Base-by-base conservation (phyloP, 2,888 invertebrate genomes). In the Drosophila helvetica region DNA sequence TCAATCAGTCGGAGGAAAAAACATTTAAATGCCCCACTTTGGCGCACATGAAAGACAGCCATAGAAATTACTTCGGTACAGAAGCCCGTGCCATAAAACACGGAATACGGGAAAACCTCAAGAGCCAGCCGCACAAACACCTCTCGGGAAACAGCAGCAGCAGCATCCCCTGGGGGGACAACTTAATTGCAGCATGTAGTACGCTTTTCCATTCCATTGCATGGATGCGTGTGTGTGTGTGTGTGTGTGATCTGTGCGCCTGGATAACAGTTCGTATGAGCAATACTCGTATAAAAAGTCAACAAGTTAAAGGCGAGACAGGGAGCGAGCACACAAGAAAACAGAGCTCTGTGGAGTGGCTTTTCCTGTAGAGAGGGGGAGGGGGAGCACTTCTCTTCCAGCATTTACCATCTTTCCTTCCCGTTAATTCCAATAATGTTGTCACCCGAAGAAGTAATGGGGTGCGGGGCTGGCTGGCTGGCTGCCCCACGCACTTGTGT, bases 251-350 rank as follows among this genome's bases (percentile, higher is more conserved):
- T 43, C n/a, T 57, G 42, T 48, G 33, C n/a, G 4, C 17, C 5
- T 51, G 56, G 52, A 51, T 45, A 65, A 62, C 60, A 57, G 19
- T 62, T 77, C 85, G 79, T 84, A 81, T 81, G 66, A 77, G 75
- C 72, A 77, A 84, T 84, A 75, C n/a, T 38, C 38, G 38, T n/a
- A 38, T 7, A 38, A 74, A 81, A 75, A 62, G 55, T 56, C 68
- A 70, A 54, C 53, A 53, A 69, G 70, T 33, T 43, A 43, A 42
- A 50, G 53, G 48, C 53, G 43, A 7, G 52, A 25, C 18, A 27
- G 19, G 9, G 52, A 22, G 12, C 18, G 18, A 42, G 43, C 27
- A 33, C 9, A 45, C 17, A 19, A 0, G 30, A 9, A 30, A n/a
- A 30, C 45, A 45, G 45, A 15, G 33, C 43, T 30, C 38, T 22